Evolutionary conservation across 1,140 invertebrate genomes (phyloP).

Genomic region (Drosophila biarmipes): DNA sequence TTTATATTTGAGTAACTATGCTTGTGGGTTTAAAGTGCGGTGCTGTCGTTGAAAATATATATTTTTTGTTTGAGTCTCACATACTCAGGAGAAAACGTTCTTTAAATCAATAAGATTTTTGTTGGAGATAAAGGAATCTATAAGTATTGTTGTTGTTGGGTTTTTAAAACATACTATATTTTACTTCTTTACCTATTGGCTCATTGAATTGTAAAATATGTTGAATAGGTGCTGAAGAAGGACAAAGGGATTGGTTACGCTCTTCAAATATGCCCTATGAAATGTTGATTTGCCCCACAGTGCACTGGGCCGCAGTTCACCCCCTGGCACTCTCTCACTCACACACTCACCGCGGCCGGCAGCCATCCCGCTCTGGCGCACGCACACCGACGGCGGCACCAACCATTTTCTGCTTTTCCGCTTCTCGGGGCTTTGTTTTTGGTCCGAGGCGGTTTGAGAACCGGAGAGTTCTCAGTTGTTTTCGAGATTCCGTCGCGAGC

Average conservation of each 20-base stretch:
- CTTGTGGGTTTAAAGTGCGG: too few species aligned
- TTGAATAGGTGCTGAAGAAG: too few species aligned
- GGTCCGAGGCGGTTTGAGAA: slow-evolving; percentile 8
- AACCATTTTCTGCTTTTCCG: slow-evolving; percentile 49
- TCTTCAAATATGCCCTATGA: neutral
- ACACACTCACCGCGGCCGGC: neutral
- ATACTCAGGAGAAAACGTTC: too few species aligned
- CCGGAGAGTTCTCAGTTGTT: slow-evolving; percentile 57
- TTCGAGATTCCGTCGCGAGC: slow-evolving; percentile 57
- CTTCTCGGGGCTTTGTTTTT: slow-evolving; percentile 13
- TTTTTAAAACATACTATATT: too few species aligned
- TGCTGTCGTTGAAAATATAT: too few species aligned
- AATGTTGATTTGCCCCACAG: neutral
- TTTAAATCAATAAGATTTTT: too few species aligned
- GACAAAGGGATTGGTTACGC: too few species aligned
- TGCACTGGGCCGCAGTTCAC: neutral
- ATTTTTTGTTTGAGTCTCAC: too few species aligned
- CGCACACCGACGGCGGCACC: slow-evolving; percentile 22
- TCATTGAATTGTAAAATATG: neutral
- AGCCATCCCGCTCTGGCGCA: slow-evolving; percentile 29
- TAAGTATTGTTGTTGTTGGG: too few species aligned
- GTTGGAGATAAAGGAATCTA: too few species aligned
- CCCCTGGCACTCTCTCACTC: neutral
- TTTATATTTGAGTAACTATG: too few species aligned
- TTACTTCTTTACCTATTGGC: too few species aligned